phyloP scores from a whole-genome alignment of 2,888 invertebrate species.

The Galeruca laticollis region DNA sequence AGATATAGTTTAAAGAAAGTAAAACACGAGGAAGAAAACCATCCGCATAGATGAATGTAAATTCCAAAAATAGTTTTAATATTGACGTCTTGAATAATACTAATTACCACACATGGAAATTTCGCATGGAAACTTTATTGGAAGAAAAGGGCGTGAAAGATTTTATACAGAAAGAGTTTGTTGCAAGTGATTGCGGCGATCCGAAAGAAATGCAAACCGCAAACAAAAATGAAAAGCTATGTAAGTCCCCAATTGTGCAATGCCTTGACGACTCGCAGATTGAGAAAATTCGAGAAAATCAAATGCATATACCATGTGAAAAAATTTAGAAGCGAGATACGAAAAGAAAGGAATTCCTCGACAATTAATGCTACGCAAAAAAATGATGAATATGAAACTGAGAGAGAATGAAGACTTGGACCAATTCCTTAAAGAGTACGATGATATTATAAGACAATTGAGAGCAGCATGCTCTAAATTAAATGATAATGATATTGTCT shows the following conservation, averaged over 20 bases:
- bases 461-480: conserved; percentile 29
- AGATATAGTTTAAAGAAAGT: too few relatives aligned
- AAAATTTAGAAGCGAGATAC: conserved; percentile 27
- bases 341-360: background rate
- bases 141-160: background rate
- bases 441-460: conserved; percentile 40
- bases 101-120: background rate
- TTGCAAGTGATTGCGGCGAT: background rate
- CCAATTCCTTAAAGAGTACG: conserved; percentile 32
- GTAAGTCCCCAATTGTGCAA: too few relatives aligned
- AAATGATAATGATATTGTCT: conserved; percentile 36
- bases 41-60: background rate
- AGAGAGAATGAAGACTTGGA: conserved; percentile 30
- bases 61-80: background rate
- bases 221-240: too few relatives aligned
- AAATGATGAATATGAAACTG: conserved; percentile 37
- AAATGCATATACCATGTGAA: conserved; percentile 39
- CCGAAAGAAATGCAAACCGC: too few relatives aligned
- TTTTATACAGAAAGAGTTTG: background rate
- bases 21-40: background rate
- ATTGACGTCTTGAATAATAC: background rate
- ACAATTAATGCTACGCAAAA: conserved; percentile 30
- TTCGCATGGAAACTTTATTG: background rate
- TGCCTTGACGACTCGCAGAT: too few relatives aligned
- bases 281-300: conserved; percentile 27